Evolutionary conservation across 2,113 vertebrate genomes (phyloP).

Genomic region (Mesoclemmys tuberculata): DNA sequence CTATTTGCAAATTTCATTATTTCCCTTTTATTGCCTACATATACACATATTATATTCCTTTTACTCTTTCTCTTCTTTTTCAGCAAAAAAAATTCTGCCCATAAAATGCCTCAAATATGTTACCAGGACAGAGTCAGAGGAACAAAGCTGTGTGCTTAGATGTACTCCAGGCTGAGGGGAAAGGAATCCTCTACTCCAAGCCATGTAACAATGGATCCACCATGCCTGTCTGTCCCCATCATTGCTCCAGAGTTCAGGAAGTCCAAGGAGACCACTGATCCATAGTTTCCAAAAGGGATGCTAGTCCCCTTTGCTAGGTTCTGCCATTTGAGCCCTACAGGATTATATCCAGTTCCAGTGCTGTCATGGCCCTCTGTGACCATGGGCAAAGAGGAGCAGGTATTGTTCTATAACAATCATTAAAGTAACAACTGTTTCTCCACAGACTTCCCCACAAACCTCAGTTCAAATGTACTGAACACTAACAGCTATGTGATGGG

Average conservation of each 20-base stretch:
- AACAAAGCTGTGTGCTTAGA: not conserved
- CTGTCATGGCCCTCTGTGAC: not conserved
- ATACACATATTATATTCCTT: not conserved
- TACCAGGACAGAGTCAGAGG: not conserved
- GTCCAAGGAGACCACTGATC: not conserved
- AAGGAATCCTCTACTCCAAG: not conserved
- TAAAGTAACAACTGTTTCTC: not conserved
- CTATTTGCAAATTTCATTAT: not conserved
- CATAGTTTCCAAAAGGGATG: not conserved
- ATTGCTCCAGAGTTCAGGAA: not conserved
- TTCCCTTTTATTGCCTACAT: not conserved
- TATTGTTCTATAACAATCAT: not conserved
- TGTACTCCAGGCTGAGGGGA: not conserved
- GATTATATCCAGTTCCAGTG: not conserved
- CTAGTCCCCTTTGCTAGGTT: not conserved
- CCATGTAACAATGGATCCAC: not conserved
- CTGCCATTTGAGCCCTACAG: not conserved
- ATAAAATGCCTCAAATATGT: not conserved
- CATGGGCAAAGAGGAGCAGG: not conserved
- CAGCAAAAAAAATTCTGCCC: not conserved
- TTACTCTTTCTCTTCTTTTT: not conserved
- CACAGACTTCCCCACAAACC: not conserved
- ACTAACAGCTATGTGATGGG: not conserved
- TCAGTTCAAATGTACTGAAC: not conserved
- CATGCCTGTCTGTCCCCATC: not conserved